phyloP scores from a whole-genome alignment of 2,888 invertebrate genomes.

The Caenorhabditis sulstoni region DNA sequence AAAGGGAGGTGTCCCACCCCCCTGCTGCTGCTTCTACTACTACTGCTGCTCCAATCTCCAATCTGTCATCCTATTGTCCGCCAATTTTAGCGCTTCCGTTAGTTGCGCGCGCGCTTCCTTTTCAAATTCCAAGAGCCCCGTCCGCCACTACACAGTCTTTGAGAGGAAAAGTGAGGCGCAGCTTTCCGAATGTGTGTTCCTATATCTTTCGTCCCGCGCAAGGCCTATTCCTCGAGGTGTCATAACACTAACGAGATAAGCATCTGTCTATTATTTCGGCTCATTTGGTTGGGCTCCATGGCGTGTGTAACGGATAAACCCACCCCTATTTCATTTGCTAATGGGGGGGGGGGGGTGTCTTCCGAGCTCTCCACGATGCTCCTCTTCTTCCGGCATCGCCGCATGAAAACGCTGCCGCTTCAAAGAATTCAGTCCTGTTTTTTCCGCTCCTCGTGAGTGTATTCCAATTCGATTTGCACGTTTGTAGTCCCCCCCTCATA shows the following conservation, averaged over 20 bases:
- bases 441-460: neutral
- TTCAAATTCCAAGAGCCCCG: slow-evolving; percentile 18
- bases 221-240: slow-evolving; percentile 53
- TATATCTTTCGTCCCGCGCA: neutral
- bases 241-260: slow-evolving; percentile 60
- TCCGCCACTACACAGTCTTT: too few species aligned
- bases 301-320: neutral
- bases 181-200: neutral
- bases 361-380: neutral
- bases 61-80: slow-evolving; percentile 62
- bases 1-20: slow-evolving; percentile 3
- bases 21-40: neutral
- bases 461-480: neutral
- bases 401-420: slow-evolving; percentile 1
- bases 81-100: slow-evolving; percentile 58
- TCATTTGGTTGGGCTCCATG: neutral
- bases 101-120: slow-evolving; percentile 21
- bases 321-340: slow-evolving; percentile 24
- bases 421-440: slow-evolving; percentile 2
- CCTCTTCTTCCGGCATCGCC: neutral
- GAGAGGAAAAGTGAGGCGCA: neutral
- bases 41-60: slow-evolving; percentile 24
- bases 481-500: neutral
- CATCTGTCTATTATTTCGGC: slow-evolving; percentile 51
- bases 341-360: slow-evolving; percentile 12